phyloP scores from a whole-genome alignment of 2,888 invertebrate species.

The Bombylius major region DNA sequence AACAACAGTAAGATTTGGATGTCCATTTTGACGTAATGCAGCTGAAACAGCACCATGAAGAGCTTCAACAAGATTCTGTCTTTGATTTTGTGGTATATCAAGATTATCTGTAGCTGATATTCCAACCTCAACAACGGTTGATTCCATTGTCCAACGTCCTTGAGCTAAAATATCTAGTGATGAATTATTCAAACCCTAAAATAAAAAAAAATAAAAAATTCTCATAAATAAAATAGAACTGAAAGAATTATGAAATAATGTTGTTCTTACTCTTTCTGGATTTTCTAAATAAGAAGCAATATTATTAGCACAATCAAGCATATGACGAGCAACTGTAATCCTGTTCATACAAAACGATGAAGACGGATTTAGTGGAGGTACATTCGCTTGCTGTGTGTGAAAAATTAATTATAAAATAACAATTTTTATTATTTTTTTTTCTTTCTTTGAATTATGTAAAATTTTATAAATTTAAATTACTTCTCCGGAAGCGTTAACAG shows the following conservation, averaged over 20 bases:
- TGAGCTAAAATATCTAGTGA: constrained; percentile 35
- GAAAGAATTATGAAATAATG: no score
- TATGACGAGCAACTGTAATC: constrained; percentile 36
- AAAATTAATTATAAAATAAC: neutral
- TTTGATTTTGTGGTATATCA: constrained; percentile 32
- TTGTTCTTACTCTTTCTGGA: constrained; percentile 26
- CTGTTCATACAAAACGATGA: constrained; percentile 37
- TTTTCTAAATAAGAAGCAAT: constrained; percentile 36
- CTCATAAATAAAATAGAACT: neutral
- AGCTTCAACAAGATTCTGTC: constrained; percentile 32
- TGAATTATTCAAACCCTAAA: constrained; percentile 33
- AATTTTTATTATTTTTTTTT: neutral
- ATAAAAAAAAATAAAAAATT: neutral
- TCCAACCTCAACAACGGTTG: constrained; percentile 37
- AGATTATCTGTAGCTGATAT: constrained; percentile 27
- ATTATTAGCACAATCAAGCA: constrained; percentile 36
- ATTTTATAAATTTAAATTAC: constrained; percentile 8
- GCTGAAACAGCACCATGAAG: constrained; percentile 36
- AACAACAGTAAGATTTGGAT: constrained; percentile 33
- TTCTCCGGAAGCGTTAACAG: constrained; percentile 22
- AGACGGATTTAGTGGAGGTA: constrained; percentile 31
- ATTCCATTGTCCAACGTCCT: constrained; percentile 38
- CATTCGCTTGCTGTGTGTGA: constrained; percentile 23
- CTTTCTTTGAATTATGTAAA: no score
- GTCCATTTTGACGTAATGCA: constrained; percentile 30